Conservation (phyloP, 2,888 invertebrate species). For the Entomobrya proxima region DNA sequence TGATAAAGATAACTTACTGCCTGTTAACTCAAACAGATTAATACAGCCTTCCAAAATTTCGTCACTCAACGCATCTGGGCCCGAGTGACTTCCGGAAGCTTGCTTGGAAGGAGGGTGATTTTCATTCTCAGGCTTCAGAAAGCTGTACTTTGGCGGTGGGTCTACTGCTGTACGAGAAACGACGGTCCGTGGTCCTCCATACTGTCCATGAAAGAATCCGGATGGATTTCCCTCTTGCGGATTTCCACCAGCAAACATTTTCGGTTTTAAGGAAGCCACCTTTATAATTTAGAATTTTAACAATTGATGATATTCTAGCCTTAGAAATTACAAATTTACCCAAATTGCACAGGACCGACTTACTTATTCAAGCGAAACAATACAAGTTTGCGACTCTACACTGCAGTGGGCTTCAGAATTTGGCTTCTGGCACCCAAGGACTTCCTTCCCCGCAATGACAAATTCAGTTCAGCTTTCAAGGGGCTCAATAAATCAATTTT, state of each 20-base stretch:
- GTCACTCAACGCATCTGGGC: neutral
- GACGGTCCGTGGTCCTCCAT: conserved; percentile 1
- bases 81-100: neutral
- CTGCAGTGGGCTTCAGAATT: too few relatives aligned
- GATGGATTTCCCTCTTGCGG: neutral
- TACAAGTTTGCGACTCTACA: too few relatives aligned
- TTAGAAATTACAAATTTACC: too few relatives aligned
- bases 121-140: neutral
- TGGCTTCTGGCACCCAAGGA: too few relatives aligned
- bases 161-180: too few relatives aligned
- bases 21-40: conserved; percentile 31
- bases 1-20: conserved; percentile 1
- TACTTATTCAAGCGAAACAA: neutral
- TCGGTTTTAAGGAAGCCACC: too few relatives aligned
- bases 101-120: neutral
- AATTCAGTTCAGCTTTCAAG: too few relatives aligned
- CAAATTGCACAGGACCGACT: too few relatives aligned
- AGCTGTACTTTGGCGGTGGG: neutral
- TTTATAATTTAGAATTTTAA: too few relatives aligned
- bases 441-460: too few relatives aligned
- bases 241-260: neutral
- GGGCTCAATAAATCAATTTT: too few relatives aligned
- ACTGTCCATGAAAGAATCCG: conserved; percentile 11
- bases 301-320: too few relatives aligned
- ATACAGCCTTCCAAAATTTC: conserved; percentile 19